Evolutionary conservation across 2,113 vertebrate species (phyloP), one percentile per base, ranked within the genome.

Genomic region (Menura novaehollandiae): DNA sequence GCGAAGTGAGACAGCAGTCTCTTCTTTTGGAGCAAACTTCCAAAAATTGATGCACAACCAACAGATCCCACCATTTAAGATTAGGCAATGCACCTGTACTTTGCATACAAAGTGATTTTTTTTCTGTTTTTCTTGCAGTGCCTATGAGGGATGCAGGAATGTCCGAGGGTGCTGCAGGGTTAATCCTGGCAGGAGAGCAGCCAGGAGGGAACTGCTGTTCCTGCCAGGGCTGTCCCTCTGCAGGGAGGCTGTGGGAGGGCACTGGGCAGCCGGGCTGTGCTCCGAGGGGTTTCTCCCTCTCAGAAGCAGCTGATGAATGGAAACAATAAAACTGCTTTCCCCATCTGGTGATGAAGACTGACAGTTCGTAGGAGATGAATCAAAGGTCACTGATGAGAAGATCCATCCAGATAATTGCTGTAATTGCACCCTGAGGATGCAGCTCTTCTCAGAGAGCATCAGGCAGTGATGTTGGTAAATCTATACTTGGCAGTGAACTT

Each of bases 301-400:
- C 47, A 9, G 74, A 6, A 85, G 85, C 97, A 85, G 88, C 83
- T 82, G 82, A 83, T 8, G 87, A 60, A 64, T 56, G 20, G 7
- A 6, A 89, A 91, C 83, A 87, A 93, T 91, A 21, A 13, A 0
- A 0, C 8, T 32, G 71, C 76, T 74, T 32, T 89, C 41, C 55
- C 47, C 52, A 55, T 44, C 71, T 39, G 71, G 6, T 94, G 95
- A 96, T 97, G 93, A 77, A 89, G 91, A 72, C 26, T 94, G 94
- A 91, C 96, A 85, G 92, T 62, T 71, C 15, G 41, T 43, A 49
- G 66, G 55, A 91, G 76, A 72, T 7, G 76, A 85, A 90, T 91
- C 95, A 95, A 93, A 94, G 94, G 92, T 96, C 71, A 22, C 92
- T 81, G 96, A 96, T 95, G 89, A 96, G 94, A 95, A 96, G 95